Conservation (phyloP, 2,888 invertebrate genomes). For the Trachelus troglodyta region DNA sequence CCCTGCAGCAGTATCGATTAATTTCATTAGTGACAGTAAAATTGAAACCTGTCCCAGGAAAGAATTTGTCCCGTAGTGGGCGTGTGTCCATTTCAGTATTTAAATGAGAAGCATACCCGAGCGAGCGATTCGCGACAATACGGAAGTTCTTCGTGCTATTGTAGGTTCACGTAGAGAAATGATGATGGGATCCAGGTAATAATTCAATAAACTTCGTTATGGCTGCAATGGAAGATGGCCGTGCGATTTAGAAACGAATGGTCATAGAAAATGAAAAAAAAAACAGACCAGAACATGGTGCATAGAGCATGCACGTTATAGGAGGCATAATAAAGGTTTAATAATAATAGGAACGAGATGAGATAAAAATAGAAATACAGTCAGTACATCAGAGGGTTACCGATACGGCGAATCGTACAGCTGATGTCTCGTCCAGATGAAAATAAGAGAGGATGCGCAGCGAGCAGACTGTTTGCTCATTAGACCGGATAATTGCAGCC, state of each 20-base stretch:
- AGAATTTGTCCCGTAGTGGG: not conserved
- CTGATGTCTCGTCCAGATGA: not conserved
- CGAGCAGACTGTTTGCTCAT: conserved; percentile 63
- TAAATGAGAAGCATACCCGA: not conserved
- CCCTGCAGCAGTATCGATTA: conserved; percentile 9
- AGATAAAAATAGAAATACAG: conserved; percentile 25
- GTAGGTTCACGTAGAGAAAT: not conserved
- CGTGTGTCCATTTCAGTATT: not conserved
- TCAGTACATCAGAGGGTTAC: conserved; percentile 10
- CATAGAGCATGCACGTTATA: not conserved
- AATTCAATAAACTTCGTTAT: conserved; percentile 62
- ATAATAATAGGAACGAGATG: conserved; percentile 6
- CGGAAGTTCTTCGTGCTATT: not conserved
- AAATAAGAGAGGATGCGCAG: conserved; percentile 41
- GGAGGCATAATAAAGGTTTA: not conserved
- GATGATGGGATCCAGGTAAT: conserved; percentile 45
- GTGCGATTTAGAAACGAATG: not conserved
- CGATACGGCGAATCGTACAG: not conserved
- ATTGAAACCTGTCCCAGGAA: not conserved
- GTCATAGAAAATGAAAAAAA: not conserved
- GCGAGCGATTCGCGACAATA: not conserved
- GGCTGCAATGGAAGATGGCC: conserved; percentile 13
- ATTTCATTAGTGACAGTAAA: not conserved
- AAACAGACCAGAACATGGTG: not conserved
- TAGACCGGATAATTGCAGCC: conserved; percentile 65